Conservation (phyloP, 2,113 vertebrate genomes). For the Dasypus novemcinctus region DNA sequence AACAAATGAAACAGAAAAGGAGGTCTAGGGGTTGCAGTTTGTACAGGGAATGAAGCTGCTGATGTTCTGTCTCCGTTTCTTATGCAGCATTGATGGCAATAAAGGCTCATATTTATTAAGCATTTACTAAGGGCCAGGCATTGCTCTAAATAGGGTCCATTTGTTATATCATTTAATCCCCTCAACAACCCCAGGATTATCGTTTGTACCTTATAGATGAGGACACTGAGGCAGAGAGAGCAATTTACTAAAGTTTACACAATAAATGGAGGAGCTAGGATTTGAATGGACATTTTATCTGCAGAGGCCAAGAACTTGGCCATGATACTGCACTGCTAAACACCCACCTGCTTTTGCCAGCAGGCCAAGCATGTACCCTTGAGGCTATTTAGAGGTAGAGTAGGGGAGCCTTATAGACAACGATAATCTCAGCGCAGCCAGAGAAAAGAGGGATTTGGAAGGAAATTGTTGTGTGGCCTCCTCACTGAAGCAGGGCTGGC, state of each 20-base stretch:
- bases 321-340: background rate
- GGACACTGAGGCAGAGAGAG: slow-evolving; percentile 13
- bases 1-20: background rate
- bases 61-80: background rate
- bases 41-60: background rate
- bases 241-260: background rate
- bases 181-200: background rate
- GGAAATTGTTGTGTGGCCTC: slow-evolving; percentile 51
- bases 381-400: background rate
- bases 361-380: background rate
- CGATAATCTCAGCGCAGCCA: background rate
- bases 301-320: background rate
- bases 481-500: background rate
- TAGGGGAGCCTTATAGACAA: background rate
- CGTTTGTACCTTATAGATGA: background rate
- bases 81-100: background rate
- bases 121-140: background rate
- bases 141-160: background rate
- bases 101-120: background rate
- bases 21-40: background rate
- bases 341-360: background rate
- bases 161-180: background rate
- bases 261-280: background rate
- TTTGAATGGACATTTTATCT: background rate
- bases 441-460: slow-evolving; percentile 71